Evolutionary conservation across 2,113 vertebrate species (phyloP).

Genomic region (Python bivittatus): DNA sequence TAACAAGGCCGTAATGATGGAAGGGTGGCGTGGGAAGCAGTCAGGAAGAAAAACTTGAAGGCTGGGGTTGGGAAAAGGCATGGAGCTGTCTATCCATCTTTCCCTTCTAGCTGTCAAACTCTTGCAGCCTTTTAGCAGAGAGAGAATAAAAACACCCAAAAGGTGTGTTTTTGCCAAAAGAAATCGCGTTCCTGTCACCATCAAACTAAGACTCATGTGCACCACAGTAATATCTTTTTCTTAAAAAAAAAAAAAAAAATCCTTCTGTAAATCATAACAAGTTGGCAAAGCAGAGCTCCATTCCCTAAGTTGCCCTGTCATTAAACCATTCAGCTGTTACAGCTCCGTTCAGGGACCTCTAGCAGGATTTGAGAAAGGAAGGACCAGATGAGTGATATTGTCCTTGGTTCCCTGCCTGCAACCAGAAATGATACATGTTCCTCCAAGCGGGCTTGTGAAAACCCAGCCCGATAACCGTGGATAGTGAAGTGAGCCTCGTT

Average conservation of each 20-base stretch:
- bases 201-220: neutral
- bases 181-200: neutral
- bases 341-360: conserved; percentile 24
- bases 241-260: conserved; percentile 4
- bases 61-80: neutral
- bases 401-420: neutral
- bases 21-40: neutral
- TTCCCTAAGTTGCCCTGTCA: neutral
- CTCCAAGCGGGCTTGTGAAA: neutral
- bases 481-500: too few species aligned
- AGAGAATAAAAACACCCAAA: neutral
- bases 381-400: neutral
- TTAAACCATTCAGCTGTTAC: conserved; percentile 8
- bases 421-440: neutral
- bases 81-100: neutral
- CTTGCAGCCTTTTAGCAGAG: neutral
- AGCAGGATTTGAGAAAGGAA: conserved; percentile 10
- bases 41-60: neutral
- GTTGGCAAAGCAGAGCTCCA: neutral
- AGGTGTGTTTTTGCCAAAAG: neutral
- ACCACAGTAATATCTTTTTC: neutral
- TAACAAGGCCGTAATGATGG: neutral
- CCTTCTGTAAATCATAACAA: conserved; percentile 15
- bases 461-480: neutral
- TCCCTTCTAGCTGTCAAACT: neutral